phyloP scores from a whole-genome alignment of 2,113 vertebrate species.

The Anoura caudifer region DNA sequence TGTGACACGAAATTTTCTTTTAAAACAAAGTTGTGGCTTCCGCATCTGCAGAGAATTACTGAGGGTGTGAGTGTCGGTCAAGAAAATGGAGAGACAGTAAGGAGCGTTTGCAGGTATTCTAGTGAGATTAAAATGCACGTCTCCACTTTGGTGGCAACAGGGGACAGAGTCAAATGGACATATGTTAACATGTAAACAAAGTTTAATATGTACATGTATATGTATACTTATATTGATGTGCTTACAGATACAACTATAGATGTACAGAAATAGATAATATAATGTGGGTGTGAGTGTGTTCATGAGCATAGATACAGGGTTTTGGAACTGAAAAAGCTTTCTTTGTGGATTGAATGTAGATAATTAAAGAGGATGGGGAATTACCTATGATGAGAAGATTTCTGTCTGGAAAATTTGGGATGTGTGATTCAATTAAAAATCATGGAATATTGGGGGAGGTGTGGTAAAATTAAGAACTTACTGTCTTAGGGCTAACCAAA shows the following conservation, averaged over 20 bases:
- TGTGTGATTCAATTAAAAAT: neutral
- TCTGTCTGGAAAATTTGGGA: neutral
- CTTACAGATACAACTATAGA: neutral
- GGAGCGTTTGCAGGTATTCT: neutral
- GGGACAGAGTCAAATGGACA: neutral
- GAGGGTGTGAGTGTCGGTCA: neutral
- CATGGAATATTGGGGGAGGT: neutral
- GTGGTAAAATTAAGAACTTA: neutral
- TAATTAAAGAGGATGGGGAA: neutral
- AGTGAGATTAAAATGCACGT: neutral
- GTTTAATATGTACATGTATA: neutral
- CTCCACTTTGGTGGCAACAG: neutral
- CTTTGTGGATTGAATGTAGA: neutral
- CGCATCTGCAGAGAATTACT: neutral
- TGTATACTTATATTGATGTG: neutral
- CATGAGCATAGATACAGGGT: neutral
- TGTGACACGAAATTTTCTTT: neutral
- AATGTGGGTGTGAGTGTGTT: neutral
- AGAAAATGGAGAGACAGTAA: neutral
- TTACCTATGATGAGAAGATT: neutral
- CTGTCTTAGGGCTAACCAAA: neutral
- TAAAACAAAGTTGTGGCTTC: neutral
- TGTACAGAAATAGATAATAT: neutral
- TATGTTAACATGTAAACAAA: neutral
- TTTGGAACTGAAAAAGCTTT: neutral